Evolutionary conservation across 1,140 invertebrate species (phyloP), one percentile per base, ranked within the genome.

Genomic region (Neodiprion lecontei): DNA sequence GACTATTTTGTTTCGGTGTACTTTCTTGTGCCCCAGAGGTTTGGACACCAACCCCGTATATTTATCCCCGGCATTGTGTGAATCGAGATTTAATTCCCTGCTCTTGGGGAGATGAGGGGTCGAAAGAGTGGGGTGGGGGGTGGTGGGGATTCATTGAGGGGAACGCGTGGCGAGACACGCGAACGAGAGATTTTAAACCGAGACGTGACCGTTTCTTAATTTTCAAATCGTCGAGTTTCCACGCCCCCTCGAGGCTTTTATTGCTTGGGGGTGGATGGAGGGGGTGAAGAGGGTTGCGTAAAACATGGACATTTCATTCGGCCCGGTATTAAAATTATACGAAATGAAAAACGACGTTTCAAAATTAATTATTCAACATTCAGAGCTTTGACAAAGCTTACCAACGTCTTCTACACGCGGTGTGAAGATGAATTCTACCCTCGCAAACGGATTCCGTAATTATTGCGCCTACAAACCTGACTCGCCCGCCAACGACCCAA

Each of bases 151-250:
- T 40, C 28, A 40, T 40, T 5, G 28, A 40, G 28, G 28, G 28
- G 28, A 40, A 40, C 28, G 28, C 28, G 28, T 40, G 28, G 28
- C 28, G 28, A 40, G 28, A 40, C 28, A 40, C 28, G 28, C 28
- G 2, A 40, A 40, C 28, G 28, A 40, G 28, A 40, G 28, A 40
- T 5, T 61, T 61, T 61, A 61, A 12, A 61, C 11, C 9, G 53
- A 61, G n/a, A 61, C 53, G 53, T 61, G 53, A 61, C 53, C 11
- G 53, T 61, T 61, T 61, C 53, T 61, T 61, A 17, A 61, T 61
- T 61, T 61, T 7, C 11, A 17, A 61, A 61, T 61, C 53, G n/a
- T 40, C 28, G 1, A 40, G 28, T 40, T 40, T 40, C 28, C 5
- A 40, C 28, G 28, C 28, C 28, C 28, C 28, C 28, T 40, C 28